phyloP scores from a whole-genome alignment of 2,888 invertebrate species.

The Acronicta leporina region DNA sequence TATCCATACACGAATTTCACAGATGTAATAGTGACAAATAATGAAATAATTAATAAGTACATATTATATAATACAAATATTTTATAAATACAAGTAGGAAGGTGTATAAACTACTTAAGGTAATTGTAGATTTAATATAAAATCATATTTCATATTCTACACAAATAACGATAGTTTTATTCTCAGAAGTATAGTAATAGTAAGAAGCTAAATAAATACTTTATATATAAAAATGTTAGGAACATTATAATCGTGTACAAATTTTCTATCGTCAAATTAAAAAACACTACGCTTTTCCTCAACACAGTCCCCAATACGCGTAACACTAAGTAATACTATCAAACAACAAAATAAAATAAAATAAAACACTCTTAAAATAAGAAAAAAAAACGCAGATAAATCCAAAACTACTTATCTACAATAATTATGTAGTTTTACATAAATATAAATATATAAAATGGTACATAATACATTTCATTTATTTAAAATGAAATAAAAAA shows the following conservation, averaged over 20 bases:
- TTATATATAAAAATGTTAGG: slow-evolving; percentile 45
- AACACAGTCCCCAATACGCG: slow-evolving; percentile 45
- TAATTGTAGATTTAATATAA: slow-evolving; percentile 14
- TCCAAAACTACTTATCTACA: slow-evolving; percentile 73
- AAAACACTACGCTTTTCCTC: slow-evolving; percentile 22
- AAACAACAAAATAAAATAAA: slow-evolving; percentile 63
- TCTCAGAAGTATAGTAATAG: slow-evolving; percentile 12
- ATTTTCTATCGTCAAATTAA: slow-evolving; percentile 29
- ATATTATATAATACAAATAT: slow-evolving; percentile 28
- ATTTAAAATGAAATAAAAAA: slow-evolving; percentile 58
- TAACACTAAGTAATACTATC: slow-evolving; percentile 63
- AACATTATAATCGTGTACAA: slow-evolving; percentile 45
- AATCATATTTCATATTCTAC: too few relatives aligned
- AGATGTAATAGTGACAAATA: slow-evolving; percentile 23
- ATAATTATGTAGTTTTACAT: slow-evolving; percentile 69
- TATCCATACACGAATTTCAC: slow-evolving; percentile 35
- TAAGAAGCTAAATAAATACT: slow-evolving; percentile 29
- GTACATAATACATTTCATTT: slow-evolving; percentile 65
- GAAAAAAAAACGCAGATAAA: slow-evolving; percentile 68
- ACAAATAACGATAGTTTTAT: too few relatives aligned
- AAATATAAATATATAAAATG: slow-evolving; percentile 77
- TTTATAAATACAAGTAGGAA: not conserved
- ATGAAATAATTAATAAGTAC: slow-evolving; percentile 53
- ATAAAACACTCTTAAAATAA: slow-evolving; percentile 68
- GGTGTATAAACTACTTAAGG: slow-evolving; percentile 39